phyloP scores from a whole-genome alignment of 1,140 invertebrate species.

The Dufourea novaeangliae region DNA sequence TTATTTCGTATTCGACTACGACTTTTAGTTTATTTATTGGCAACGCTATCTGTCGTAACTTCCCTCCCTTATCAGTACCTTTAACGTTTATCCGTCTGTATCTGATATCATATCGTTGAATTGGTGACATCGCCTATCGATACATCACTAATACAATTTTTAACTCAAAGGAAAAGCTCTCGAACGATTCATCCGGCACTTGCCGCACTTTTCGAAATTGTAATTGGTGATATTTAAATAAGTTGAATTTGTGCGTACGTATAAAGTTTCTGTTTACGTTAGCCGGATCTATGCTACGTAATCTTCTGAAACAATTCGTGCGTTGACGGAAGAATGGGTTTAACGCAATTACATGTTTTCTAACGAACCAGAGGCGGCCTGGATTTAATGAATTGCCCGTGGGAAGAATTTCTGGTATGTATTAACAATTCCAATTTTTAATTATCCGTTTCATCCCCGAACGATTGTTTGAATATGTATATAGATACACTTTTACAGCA shows the following conservation, averaged over 20 bases:
- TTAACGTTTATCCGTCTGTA: constrained; percentile 19
- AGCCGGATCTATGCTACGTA: constrained; percentile 49
- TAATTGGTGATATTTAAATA: constrained; percentile 16
- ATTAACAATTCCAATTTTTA: not conserved
- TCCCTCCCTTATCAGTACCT: not conserved
- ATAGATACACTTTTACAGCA: not conserved
- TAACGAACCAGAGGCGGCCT: constrained; percentile 88
- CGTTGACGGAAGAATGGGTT: constrained; percentile 83
- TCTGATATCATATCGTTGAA: constrained; percentile 28
- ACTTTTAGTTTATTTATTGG: constrained; percentile 7
- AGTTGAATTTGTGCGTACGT: constrained; percentile 12
- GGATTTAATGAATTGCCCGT: constrained; percentile 88
- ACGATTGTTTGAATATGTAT: not conserved
- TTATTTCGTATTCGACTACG: constrained; percentile 31
- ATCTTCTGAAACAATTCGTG: constrained; percentile 46
- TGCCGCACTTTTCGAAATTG: constrained; percentile 17
- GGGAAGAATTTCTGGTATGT: constrained; percentile 89
- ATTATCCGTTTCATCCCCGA: not conserved
- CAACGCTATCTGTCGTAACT: not conserved
- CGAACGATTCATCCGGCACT: not conserved
- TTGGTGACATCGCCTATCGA: not conserved
- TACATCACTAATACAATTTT: not conserved
- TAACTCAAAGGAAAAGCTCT: not conserved
- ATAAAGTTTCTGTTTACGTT: constrained; percentile 35
- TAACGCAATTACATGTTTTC: constrained; percentile 86